Evolutionary conservation across 2,888 invertebrate species (phyloP), one percentile per base, ranked within the genome.

Genomic region (Boloria euphrosyne): DNA sequence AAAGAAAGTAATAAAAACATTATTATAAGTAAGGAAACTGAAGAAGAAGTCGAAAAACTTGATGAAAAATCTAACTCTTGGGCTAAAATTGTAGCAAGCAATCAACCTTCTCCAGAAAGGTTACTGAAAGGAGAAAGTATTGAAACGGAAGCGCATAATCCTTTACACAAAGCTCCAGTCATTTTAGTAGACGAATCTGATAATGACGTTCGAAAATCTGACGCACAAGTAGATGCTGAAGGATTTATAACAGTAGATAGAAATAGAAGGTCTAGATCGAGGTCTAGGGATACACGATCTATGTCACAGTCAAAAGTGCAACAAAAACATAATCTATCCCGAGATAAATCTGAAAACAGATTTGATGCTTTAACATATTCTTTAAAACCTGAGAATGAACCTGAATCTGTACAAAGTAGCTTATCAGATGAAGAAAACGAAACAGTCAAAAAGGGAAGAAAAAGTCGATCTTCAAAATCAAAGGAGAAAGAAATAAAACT

Each of bases 231-330:
- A 3, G 89, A 90, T 74, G 78, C 84, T 38, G 93, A 93, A 77
- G 93, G 93, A 7, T 93, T 93, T 73, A 90, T 93, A 64, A 86
- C 82, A 49, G 89, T 93, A 53, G 91, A 92, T 53, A 87, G 90
- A 79, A 86, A 82, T 72, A 84, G 90, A 77, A 83, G 92, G 70
- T 89, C 93, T 53, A 87, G 94, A 62, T 94, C 94, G 2, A 89
- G 94, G 64, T 94, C 94, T 14, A 88, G 94, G 64, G 89, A 90
- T 65, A 78, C 77, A 53, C 85, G 87, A n/a, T 84, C 86, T 13
- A 71, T 76, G 49, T 84, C 85, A 46, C 76, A 75, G 60, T 80
- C 86, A 27, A 81, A 80, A 66, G 58, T 75, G 5, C 71, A 76
- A 47, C 75, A 77, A 64, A 78, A 74, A 62, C 72, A 62, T 57